Base-by-base conservation (phyloP, 2,888 invertebrate genomes). In the Watsonalla cultraria region DNA sequence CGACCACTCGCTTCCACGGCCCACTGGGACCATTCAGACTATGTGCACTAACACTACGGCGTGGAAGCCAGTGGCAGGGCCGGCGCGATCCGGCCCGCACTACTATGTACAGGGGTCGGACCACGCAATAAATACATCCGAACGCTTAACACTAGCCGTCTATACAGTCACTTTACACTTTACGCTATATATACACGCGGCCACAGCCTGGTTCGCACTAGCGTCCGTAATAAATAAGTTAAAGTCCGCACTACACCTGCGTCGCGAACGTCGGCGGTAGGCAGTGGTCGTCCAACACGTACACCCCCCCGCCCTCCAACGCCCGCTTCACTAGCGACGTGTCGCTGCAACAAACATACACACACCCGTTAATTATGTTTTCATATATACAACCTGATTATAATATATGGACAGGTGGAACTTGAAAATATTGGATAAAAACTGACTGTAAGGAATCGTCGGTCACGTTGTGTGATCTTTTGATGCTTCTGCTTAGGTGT, bases 241-340 rank as follows among this genome's bases (percentile, higher is more conserved):
- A 78, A 56, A 65, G 84, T 88, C 79, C 79, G 65, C 84, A 92
- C 93, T 94, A 95, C 91, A 95, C 95, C 92, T 95, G 94, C 78
- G 95, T 95, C 74, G 95, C 95, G 82, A 94, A 94, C 80, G 94
- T 93, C 69, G 94, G 94, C 85, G 94, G 94, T 78, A 92, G 88
- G 90, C 94, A 94, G 82, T 95, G 94, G 86, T 94, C 94, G 91
- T 94, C 95, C 84, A 95, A 92, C 80, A 95, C 94, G 91, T 94
- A 95, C 78, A 95, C 94, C 83, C 89, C 90, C 72, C 88, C 88
- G 81, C 93, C 93, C 68, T 93, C 93, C 65, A 92, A 82, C 80
- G 94, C 94, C 86, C 94, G 93, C 86, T 95, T 94, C 72, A 94
- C 90, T 79, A 94, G 86, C 77, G 94, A 92, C 71, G 94, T 92